phyloP scores from a whole-genome alignment of 2,888 invertebrate species.

The Cataglyphis livida region DNA sequence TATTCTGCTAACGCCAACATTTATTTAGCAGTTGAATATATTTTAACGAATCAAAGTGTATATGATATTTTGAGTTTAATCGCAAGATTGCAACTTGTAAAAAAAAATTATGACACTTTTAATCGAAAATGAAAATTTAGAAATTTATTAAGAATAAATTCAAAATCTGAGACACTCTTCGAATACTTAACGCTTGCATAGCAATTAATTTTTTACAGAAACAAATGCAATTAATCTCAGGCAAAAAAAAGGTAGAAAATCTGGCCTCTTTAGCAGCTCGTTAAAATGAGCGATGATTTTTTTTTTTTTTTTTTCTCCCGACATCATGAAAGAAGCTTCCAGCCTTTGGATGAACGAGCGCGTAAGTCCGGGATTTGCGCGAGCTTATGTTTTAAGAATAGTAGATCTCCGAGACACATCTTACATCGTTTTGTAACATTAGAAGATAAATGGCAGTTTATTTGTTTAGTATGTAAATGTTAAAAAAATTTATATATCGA shows the following conservation, averaged over 20 bases:
- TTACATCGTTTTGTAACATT: not conserved
- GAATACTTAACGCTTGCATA: not conserved
- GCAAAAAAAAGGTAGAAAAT: slow-evolving; percentile 52
- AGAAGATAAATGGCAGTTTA: not conserved
- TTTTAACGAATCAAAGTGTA: not conserved
- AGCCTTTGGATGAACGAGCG: slow-evolving; percentile 52
- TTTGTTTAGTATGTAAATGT: not conserved
- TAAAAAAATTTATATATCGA: not conserved
- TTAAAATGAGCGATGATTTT: slow-evolving; percentile 63
- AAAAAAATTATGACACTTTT: not conserved
- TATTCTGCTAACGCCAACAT: not conserved
- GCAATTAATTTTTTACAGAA: not conserved
- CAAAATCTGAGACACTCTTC: not conserved
- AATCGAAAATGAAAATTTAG: not conserved
- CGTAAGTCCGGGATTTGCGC: slow-evolving; percentile 28
- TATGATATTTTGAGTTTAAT: not conserved
- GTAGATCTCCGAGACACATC: slow-evolving; percentile 17
- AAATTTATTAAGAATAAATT: not conserved
- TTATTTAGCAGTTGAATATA: not conserved
- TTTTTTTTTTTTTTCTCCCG: slow-evolving; percentile 25
- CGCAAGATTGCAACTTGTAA: not conserved
- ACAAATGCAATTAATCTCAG: not conserved
- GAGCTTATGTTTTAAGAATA: slow-evolving; percentile 53
- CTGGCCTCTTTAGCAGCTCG: slow-evolving; percentile 67
- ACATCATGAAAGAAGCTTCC: slow-evolving; percentile 49